Conservation (phyloP, 2,888 invertebrate genomes). For the Standfussiana lucernea region DNA sequence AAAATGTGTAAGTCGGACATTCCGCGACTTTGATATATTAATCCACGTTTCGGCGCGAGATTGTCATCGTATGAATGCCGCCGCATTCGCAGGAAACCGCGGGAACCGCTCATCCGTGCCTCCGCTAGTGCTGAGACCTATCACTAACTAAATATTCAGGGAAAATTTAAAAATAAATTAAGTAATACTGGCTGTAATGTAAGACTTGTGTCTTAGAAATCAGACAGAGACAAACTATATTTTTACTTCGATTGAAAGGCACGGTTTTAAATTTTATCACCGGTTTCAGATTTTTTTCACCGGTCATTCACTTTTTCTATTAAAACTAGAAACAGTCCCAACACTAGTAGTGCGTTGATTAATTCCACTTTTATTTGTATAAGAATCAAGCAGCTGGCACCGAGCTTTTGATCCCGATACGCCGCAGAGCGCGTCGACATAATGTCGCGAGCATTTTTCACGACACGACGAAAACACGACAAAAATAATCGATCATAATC, state of each 20-base stretch:
- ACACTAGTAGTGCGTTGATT: conserved; percentile 86
- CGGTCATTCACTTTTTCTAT: conserved; percentile 42
- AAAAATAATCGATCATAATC: conserved; percentile 89
- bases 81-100: conserved; percentile 75
- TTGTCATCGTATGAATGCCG: conserved; percentile 80
- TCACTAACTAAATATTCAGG: neutral
- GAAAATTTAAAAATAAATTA: neutral
- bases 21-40: conserved; percentile 80
- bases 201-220: neutral
- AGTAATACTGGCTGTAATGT: too few relatives aligned
- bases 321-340: conserved; percentile 69
- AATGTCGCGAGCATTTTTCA: conserved; percentile 85
- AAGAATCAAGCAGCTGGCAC: conserved; percentile 86
- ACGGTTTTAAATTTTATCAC: neutral
- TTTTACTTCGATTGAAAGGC: neutral
- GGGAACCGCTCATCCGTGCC: conserved; percentile 73
- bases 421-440: conserved; percentile 84
- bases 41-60: conserved; percentile 82
- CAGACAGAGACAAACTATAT: neutral
- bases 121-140: conserved; percentile 75
- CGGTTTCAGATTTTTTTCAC: conserved; percentile 3
- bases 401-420: conserved; percentile 88
- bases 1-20: conserved; percentile 69
- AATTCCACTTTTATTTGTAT: conserved; percentile 89
- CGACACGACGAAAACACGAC: conserved; percentile 84